A percentile compares a stretch with the other conserved stretches of the same genome.
Evolutionary conservation across 2,888 invertebrate species (phyloP).

Genomic region (Patella depressa): DNA sequence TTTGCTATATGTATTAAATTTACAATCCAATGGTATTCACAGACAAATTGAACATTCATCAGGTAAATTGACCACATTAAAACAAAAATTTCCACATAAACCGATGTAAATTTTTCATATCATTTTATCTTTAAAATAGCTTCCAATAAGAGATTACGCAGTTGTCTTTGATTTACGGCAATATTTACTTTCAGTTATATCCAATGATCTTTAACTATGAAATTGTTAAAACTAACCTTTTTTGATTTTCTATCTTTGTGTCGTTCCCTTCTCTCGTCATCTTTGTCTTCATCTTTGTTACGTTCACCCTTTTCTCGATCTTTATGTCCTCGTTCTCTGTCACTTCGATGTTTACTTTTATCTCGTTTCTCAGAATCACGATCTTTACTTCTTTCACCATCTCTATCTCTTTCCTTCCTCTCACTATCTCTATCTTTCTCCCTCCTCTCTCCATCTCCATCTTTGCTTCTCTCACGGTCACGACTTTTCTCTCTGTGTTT

Average conservation of each 20-base stretch:
- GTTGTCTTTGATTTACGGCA: too few species aligned
- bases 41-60: too few species aligned
- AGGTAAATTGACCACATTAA: too few species aligned
- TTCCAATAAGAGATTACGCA: too few species aligned
- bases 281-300: slow-evolving; percentile 41
- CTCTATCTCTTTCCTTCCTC: slow-evolving; percentile 32
- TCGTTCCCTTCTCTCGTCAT: slow-evolving; percentile 35
- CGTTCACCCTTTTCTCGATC: slow-evolving; percentile 32
- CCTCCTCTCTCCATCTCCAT: slow-evolving; percentile 30
- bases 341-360: slow-evolving; percentile 39
- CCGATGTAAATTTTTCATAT: too few species aligned
- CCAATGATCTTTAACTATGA: too few species aligned
- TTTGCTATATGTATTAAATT: too few species aligned
- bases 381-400: slow-evolving; percentile 25
- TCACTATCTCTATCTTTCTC: slow-evolving; percentile 35
- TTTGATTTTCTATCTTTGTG: slow-evolving; percentile 33
- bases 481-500: slow-evolving; percentile 26
- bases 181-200: too few species aligned
- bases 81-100: too few species aligned
- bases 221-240: slow-evolving; percentile 16
- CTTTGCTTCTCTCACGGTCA: slow-evolving; percentile 24
- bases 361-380: slow-evolving; percentile 36
- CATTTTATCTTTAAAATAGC: too few species aligned
- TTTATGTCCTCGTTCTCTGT: slow-evolving; percentile 37
- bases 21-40: too few species aligned